phyloP scores from a whole-genome alignment of 2,797 vertebrate genomes.

The Tiaroga cobitis region DNA sequence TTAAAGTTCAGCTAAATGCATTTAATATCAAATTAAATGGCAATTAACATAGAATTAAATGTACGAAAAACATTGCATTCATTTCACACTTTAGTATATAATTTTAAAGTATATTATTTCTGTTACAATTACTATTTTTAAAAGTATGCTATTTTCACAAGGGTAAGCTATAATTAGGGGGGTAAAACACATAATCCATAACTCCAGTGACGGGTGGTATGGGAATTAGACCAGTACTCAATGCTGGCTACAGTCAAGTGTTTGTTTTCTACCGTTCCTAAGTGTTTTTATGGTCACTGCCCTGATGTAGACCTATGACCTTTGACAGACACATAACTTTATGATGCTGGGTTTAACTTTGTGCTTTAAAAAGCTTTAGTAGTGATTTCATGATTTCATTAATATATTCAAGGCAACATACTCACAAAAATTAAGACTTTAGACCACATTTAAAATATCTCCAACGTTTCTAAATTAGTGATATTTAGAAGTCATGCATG shows the following conservation, averaged over 20 bases:
- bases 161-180: not conserved
- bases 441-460: not conserved
- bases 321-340: constrained; percentile 17
- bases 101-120: not conserved
- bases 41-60: not conserved
- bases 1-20: too few species aligned
- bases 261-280: constrained; percentile 23
- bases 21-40: not conserved
- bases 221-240: not conserved
- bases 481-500: not conserved
- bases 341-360: not conserved
- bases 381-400: not conserved
- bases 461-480: not conserved
- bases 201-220: not conserved
- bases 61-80: not conserved
- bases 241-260: not conserved
- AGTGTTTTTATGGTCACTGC: constrained; percentile 8
- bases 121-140: not conserved
- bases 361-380: not conserved
- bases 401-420: not conserved
- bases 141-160: not conserved
- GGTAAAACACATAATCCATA: not conserved
- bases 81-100: not conserved
- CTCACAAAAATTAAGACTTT: not conserved
- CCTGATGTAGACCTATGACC: constrained; percentile 17